phyloP scores from a whole-genome alignment of 1,140 invertebrate genomes.

The Euura saliciscinereae region DNA sequence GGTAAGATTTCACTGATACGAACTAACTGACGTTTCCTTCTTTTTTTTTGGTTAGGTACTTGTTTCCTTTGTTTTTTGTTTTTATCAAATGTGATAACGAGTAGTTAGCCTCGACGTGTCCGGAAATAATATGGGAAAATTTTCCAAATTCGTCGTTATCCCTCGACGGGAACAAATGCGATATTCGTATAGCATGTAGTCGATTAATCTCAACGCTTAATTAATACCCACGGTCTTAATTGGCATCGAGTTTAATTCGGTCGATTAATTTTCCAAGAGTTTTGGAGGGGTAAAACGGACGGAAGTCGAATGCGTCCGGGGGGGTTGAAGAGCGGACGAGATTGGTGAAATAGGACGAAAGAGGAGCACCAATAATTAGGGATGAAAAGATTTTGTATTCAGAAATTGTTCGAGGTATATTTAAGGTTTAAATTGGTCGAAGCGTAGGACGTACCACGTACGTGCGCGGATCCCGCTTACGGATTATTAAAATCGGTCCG shows the following conservation, averaged over 20 bases:
- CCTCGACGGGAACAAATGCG: neutral
- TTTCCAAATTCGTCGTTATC: neutral
- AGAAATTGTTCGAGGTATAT: slow-evolving; percentile 42
- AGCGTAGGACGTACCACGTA: slow-evolving; percentile 6
- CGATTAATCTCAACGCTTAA: slow-evolving; percentile 10
- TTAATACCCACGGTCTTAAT: slow-evolving; percentile 18
- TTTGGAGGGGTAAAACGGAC: neutral
- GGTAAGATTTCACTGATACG: no score
- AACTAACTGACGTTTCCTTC: no score
- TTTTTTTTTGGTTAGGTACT: no score
- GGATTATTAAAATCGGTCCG: slow-evolving; percentile 42
- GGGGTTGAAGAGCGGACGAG: slow-evolving; percentile 6
- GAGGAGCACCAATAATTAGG: neutral
- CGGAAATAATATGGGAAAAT: no score
- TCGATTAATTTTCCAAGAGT: slow-evolving; percentile 24
- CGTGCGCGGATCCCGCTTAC: slow-evolving; percentile 27
- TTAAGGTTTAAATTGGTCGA: slow-evolving; percentile 39
- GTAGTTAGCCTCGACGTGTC: no score
- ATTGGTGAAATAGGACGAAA: neutral
- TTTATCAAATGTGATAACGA: no score
- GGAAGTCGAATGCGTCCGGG: neutral
- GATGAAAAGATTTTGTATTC: slow-evolving; percentile 38
- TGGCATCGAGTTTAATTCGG: slow-evolving; percentile 23
- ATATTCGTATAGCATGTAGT: neutral
- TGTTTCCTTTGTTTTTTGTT: no score